phyloP scores from a whole-genome alignment of 2,113 vertebrate species.

The Pollimyrus isidori region DNA sequence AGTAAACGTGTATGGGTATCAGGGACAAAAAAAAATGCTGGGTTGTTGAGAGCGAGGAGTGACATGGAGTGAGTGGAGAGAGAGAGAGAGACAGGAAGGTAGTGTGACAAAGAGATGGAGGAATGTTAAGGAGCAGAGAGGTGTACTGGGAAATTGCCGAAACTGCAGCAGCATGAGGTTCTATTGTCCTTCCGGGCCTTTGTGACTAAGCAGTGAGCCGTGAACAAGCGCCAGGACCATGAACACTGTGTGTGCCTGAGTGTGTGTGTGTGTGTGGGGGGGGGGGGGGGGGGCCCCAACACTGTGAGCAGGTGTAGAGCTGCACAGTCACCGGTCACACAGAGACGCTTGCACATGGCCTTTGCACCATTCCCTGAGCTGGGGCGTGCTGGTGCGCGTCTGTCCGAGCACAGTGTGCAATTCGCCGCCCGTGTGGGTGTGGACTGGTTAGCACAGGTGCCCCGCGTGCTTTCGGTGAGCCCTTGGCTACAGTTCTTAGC shows the following conservation, averaged over 20 bases:
- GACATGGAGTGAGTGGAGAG: slow-evolving; percentile 21
- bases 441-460: background rate
- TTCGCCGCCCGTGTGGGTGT: background rate
- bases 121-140: slow-evolving; percentile 21
- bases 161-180: slow-evolving; percentile 43
- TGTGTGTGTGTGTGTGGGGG: background rate
- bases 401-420: background rate
- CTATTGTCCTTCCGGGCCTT: slow-evolving; percentile 51
- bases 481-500: background rate
- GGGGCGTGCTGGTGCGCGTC: background rate
- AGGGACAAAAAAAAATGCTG: background rate
- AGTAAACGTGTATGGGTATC: slow-evolving; percentile 13
- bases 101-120: background rate
- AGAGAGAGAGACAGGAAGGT: background rate
- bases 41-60: slow-evolving; percentile 17
- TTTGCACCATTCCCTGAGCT: background rate
- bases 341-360: slow-evolving; percentile 29
- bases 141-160: slow-evolving; percentile 40
- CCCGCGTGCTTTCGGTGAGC: background rate
- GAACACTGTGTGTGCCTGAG: slow-evolving; percentile 14
- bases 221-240: slow-evolving; percentile 35
- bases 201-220: slow-evolving; percentile 51
- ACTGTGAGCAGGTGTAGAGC: slow-evolving; percentile 1
- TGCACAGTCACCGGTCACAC: slow-evolving; percentile 3
- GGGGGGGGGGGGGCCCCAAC: background rate